Percentiles rank a stretch among this genome's conserved stretches.
These are phyloP conservation scores for Notarius quadriscutis DNA, from an alignment of 2,113 vertebrate genomes.

Conservation along the genomic window DNA sequence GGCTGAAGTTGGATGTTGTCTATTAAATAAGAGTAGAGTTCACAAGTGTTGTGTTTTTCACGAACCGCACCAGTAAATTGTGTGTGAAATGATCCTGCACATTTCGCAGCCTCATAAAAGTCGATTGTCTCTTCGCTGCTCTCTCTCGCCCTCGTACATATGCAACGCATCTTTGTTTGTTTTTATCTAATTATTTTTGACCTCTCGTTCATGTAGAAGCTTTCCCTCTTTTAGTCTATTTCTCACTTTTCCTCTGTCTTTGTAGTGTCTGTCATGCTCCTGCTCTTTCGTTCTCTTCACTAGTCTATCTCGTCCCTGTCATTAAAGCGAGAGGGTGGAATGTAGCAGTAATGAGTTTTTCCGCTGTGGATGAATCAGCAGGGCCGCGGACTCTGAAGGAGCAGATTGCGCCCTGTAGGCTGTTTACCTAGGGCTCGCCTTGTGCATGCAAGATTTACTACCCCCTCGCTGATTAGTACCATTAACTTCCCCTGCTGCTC, in stretches of 20 bases:
- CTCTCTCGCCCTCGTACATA: not conserved
- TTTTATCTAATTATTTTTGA: not conserved
- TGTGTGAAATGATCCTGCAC: not conserved
- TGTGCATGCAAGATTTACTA: slow-evolving; percentile 27
- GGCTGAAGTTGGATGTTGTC: not conserved
- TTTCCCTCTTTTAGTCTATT: not conserved
- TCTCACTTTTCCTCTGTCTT: not conserved
- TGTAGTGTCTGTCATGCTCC: not conserved
- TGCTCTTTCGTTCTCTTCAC: not conserved
- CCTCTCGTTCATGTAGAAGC: not conserved
- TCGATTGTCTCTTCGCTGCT: not conserved
- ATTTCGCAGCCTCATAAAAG: not conserved
- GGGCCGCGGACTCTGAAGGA: not conserved
- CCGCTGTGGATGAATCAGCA: slow-evolving; percentile 52
- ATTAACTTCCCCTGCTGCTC: slow-evolving; percentile 42
- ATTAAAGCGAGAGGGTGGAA: slow-evolving; percentile 44
- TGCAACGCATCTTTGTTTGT: too few species aligned
- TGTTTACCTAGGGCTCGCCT: slow-evolving; percentile 42
- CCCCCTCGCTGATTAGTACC: slow-evolving; percentile 43
- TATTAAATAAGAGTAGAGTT: not conserved
- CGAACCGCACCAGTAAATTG: not conserved
- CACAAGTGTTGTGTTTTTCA: not conserved
- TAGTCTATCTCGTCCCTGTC: not conserved
- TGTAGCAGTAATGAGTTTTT: slow-evolving; percentile 55
- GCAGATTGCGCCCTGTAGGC: slow-evolving; percentile 13